Evolutionary conservation across 2,888 invertebrate species (phyloP).

Genomic region (Stenodera caucasica): DNA sequence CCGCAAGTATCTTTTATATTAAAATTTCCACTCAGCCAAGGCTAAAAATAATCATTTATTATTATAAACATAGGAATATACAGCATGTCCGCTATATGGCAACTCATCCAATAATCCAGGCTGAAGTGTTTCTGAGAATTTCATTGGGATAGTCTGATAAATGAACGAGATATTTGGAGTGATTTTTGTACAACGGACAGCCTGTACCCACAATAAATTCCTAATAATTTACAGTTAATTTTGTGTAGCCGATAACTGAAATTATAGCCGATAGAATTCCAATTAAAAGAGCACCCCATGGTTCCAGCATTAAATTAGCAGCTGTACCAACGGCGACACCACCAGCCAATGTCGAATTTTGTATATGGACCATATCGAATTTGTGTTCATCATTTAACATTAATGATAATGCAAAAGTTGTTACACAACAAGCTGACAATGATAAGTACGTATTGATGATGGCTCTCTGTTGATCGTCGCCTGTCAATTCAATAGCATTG

Average conservation of each 20-base stretch:
- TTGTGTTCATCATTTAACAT: slow-evolving; percentile 72
- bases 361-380: slow-evolving; percentile 91
- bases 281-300: slow-evolving; percentile 80
- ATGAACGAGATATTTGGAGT: no score
- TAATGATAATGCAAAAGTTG: slow-evolving; percentile 82
- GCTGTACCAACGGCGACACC: slow-evolving; percentile 90
- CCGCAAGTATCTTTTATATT: slow-evolving; percentile 85
- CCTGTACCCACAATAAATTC: no score
- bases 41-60: slow-evolving; percentile 46
- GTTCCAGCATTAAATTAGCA: slow-evolving; percentile 78
- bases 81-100: no score
- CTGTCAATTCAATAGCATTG: slow-evolving; percentile 78
- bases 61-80: no score
- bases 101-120: no score
- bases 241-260: slow-evolving; percentile 80
- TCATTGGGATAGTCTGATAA: no score
- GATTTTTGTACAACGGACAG: no score
- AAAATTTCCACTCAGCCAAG: slow-evolving; percentile 42
- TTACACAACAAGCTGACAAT: slow-evolving; percentile 78
- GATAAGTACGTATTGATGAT: slow-evolving; percentile 93
- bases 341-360: slow-evolving; percentile 92
- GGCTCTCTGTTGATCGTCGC: slow-evolving; percentile 78
- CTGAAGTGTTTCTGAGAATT: no score
- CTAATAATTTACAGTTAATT: slow-evolving; percentile 65
- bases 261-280: slow-evolving; percentile 77